Conservation (phyloP, 2,888 invertebrate species). For the Chrysolina haemoptera region DNA sequence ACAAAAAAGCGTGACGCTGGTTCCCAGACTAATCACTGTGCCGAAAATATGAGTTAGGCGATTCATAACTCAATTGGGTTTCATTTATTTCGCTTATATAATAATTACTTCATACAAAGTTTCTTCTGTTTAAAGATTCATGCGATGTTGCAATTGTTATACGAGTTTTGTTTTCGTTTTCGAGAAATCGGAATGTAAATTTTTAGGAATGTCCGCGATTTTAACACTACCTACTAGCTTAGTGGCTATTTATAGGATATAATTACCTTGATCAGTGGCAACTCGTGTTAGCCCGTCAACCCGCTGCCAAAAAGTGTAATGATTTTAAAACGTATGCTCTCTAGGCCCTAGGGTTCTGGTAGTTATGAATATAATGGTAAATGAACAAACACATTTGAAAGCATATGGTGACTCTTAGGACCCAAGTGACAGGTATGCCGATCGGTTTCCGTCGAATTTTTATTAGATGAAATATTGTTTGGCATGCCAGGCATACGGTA, state of each 20-base stretch:
- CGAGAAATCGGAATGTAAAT: not conserved
- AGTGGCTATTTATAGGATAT: not conserved
- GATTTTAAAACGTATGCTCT: no score
- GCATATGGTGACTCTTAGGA: no score
- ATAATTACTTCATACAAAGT: not conserved
- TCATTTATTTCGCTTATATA: not conserved
- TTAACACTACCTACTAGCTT: not conserved
- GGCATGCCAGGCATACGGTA: no score
- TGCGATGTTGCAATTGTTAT: not conserved
- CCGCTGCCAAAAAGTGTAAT: no score
- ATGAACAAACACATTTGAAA: no score
- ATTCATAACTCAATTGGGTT: not conserved
- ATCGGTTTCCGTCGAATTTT: no score
- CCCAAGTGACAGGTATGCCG: no score
- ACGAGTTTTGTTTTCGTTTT: not conserved
- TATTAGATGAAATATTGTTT: no score
- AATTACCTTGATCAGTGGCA: not conserved
- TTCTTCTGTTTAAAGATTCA: constrained; percentile 1
- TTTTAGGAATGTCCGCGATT: not conserved
- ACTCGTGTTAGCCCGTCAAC: no score
- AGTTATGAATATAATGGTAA: no score
- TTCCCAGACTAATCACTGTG: not conserved
- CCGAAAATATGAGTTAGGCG: not conserved
- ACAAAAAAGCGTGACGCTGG: no score
- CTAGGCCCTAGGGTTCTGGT: no score